Evolutionary conservation across 2,888 invertebrate species (phyloP).

Genomic region (Eledone cirrhosa): DNA sequence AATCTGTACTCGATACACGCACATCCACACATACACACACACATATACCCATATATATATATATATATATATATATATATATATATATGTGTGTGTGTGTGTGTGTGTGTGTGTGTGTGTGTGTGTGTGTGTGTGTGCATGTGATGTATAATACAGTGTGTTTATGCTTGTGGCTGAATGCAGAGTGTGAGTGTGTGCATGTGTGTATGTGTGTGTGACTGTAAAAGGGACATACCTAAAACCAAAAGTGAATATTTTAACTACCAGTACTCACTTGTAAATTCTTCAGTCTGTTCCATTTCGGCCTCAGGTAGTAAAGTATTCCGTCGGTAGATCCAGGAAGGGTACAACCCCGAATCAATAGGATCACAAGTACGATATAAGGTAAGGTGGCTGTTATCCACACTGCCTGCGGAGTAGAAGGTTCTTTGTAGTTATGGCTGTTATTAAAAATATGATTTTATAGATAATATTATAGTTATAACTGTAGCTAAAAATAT

Average conservation of each 20-base stretch:
- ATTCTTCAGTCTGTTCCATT: conserved; percentile 82
- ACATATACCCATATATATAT: too few species aligned
- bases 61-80: too few species aligned
- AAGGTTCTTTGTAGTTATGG: not conserved
- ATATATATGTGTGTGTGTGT: not conserved
- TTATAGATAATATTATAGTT: too few species aligned
- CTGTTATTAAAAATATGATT: too few species aligned
- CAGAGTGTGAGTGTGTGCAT: too few species aligned
- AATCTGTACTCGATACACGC: too few species aligned
- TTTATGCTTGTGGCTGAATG: not conserved
- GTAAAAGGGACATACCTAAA: too few species aligned
- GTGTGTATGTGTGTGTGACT: too few species aligned
- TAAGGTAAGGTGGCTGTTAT: conserved; percentile 92
- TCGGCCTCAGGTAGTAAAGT: conserved; percentile 83
- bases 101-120: not conserved
- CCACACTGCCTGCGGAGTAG: conserved; percentile 81
- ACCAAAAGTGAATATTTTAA: too few species aligned
- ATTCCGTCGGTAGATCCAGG: conserved; percentile 89
- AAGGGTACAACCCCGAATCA: conserved; percentile 81
- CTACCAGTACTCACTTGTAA: conserved; percentile 75
- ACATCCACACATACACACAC: too few species aligned
- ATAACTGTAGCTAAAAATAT: too few species aligned
- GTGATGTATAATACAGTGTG: not conserved
- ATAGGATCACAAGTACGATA: conserved; percentile 83
- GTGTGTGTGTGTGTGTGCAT: not conserved